Evolutionary conservation across 2,888 invertebrate genomes (phyloP).

Genomic region (Platycnemis pennipes): DNA sequence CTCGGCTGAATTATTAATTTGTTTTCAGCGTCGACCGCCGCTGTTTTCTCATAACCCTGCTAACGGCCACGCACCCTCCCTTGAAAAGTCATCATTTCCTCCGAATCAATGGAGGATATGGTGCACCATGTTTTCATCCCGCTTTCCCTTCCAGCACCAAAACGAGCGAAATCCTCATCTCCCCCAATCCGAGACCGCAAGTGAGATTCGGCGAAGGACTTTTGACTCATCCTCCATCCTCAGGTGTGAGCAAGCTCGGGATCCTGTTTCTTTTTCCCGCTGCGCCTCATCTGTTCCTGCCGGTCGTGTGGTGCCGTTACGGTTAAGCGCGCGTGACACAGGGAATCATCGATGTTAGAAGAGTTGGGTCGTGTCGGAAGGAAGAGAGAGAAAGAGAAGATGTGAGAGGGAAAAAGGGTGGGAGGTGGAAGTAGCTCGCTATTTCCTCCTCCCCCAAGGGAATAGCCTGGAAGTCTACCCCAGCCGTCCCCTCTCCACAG

Average conservation of each 20-base stretch:
- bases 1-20: no score
- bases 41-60: no score
- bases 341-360: slow-evolving; percentile 13
- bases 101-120: no score
- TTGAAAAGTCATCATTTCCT: no score
- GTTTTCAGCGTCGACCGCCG: no score
- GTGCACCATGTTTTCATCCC: background rate
- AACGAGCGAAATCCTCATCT: background rate
- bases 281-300: background rate
- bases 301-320: background rate
- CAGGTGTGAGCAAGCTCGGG: background rate
- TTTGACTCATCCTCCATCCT: background rate
- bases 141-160: background rate
- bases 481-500: background rate
- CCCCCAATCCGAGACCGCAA: background rate
- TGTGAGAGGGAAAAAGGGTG: no score
- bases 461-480: background rate
- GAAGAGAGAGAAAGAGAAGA: background rate
- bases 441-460: background rate
- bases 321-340: slow-evolving; percentile 16
- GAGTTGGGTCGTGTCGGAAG: background rate
- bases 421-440: background rate
- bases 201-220: background rate
- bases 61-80: no score
- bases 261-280: background rate